Base-by-base conservation (phyloP, 2,113 vertebrate genomes). In the Myrmecobius fasciatus region DNA sequence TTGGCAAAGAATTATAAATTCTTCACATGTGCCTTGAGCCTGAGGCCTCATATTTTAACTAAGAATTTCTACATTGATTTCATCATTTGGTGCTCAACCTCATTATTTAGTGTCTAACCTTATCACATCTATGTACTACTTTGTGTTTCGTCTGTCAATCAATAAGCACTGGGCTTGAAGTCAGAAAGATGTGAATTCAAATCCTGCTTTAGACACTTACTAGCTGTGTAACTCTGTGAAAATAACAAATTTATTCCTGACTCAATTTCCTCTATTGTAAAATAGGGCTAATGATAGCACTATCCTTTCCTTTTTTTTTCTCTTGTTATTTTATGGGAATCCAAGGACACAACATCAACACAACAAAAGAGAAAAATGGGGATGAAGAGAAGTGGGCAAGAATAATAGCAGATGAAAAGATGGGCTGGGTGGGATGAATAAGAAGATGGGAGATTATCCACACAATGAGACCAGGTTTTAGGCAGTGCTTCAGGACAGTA, bases 171-270 rank as follows among this genome's bases (percentile, higher is more conserved):
- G 43, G 90, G 17, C 9, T 25, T 24, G 28, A 36, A 89, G 43
- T 95, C 28, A 9, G n/a, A 93, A 92, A 28, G 12, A 20, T 54
- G 10, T 96, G 7, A 10, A 46, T 46, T 92, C 20, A 91, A 53
- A 93, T 51, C 43, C 4, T 46, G 49, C 26, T 0, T 90, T 52
- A 53, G 51, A 48, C 43, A 67, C 26, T 92, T 47, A 52, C 0
- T 43, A 46, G 10, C 36, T 51, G 12, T 96, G 46, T 75, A 56
- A 96, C 54, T 91, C 51, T 51, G 90, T 54, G 31, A 17, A 93
- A 92, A 25, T 93, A 54, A 28, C 46, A n/a, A n/a, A n/a, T 91
- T 93, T 91, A 52, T 94, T 92, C 92, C 52, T 89, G 26, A 25
- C 67, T 94, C 43, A 91, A 0, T 14, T 26, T 28, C 7, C 0